Evolutionary conservation across 2,113 vertebrate genomes (phyloP), one percentile per base, ranked within the genome.

Genomic region (Oryzias celebensis): DNA sequence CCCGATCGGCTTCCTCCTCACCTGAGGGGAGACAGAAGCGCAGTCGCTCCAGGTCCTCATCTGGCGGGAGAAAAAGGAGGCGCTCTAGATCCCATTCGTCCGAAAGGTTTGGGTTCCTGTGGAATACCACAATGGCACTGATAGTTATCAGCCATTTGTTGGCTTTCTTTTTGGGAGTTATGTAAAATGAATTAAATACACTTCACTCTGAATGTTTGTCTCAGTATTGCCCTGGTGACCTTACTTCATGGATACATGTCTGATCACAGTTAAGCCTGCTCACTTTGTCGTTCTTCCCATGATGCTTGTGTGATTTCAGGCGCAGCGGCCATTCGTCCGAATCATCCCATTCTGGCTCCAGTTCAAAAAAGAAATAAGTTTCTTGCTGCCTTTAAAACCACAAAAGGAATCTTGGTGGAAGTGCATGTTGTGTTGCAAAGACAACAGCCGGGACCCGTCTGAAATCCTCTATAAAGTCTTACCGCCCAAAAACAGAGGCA

Each of bases 71-170:
- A 88, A 98, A 98, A 95, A 96, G 98, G 94, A 96, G 92, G 91
- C 94, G 96, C 82, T 94, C 96, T 91, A 94, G 96, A 96, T 98
- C 97, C 85, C 95, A 88, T 93, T 98, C 96, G 94, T 96, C 96
- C 89, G 96, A 99, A 96, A 99, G 97, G 97, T 99, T 99, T 99
- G 97, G 97, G 97, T 98, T 98, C 95, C 92, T 94, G 96, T 97
- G 96, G 97, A 93, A 96, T 96, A 95, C 95, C 91, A 93, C 83
- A 88, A 91, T 94, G 94, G 88, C 94, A 91, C 86, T 83, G 81
- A 78, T 79, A 68, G 23, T 80, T 73, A 26, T 77, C 84, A 81
- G 68, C 66, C 68, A 50, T 71, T 61, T 76, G 63, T 69, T 59
- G 65, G 58, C 71, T 84, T 46, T 66, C 74, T 86, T 82, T 54